phyloP scores from a whole-genome alignment of 2,797 vertebrate species.

The Amphiprion clarkii region DNA sequence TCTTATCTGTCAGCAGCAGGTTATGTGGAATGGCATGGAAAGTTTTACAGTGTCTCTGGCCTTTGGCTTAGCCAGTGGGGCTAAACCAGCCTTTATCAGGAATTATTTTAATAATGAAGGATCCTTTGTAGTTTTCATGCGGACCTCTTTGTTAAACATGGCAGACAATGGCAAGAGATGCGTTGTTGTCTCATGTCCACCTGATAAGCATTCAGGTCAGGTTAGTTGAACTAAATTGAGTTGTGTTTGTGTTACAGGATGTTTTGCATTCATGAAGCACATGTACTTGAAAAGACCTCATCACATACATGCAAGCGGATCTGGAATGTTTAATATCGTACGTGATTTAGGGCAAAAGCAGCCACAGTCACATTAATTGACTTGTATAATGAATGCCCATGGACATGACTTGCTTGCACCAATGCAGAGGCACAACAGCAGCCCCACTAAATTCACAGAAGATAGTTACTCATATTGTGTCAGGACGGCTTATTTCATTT shows the following conservation, averaged over 20 bases:
- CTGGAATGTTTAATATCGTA: background rate
- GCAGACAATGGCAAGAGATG: conserved; percentile 9
- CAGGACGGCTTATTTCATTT: background rate
- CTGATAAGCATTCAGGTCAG: conserved; percentile 48
- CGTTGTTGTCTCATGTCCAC: conserved; percentile 5
- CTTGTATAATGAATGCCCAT: conserved; percentile 8
- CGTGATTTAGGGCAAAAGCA: background rate
- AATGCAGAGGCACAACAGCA: conserved; percentile 3
- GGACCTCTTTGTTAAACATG: conserved; percentile 28
- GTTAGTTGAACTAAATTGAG: conserved; percentile 14
- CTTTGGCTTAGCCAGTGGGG: conserved; percentile 26
- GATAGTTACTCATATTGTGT: conserved; percentile 4
- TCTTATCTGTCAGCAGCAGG: conserved; percentile 51
- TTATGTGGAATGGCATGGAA: conserved; percentile 36
- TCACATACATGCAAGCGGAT: background rate
- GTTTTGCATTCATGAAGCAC: conserved; percentile 1
- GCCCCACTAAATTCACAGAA: background rate
- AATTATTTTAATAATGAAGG: conserved; percentile 37
- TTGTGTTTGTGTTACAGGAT: background rate
- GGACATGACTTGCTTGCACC: conserved; percentile 3
- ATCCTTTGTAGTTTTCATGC: conserved; percentile 27
- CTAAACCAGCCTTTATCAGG: conserved; percentile 31
- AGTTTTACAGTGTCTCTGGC: conserved; percentile 22
- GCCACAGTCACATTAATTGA: conserved; percentile 33
- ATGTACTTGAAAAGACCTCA: background rate